These are phyloP conservation scores for Drosophila sordidapex DNA, from an alignment of 2,888 invertebrate species.

Conservation along the genomic window DNA sequence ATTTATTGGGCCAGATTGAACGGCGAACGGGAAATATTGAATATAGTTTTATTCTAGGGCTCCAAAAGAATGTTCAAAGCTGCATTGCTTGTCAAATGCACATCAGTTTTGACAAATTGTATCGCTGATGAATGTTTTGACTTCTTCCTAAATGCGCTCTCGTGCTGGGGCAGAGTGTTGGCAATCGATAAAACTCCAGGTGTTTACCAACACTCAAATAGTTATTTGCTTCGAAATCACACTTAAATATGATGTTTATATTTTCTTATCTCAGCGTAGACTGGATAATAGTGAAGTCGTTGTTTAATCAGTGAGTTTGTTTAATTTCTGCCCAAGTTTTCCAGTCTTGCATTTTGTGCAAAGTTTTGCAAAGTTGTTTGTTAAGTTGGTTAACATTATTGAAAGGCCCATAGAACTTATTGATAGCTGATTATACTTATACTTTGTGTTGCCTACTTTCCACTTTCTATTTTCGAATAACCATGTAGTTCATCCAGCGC, in stretches of 20 bases:
- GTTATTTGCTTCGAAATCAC: background rate
- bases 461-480: background rate
- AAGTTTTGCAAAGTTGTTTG: background rate
- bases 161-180: background rate
- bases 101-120: background rate
- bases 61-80: background rate
- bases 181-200: background rate
- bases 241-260: background rate
- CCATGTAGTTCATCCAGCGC: background rate
- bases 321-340: background rate
- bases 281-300: background rate
- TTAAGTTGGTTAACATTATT: background rate
- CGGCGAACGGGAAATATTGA: background rate
- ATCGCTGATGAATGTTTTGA: background rate
- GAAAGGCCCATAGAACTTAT: background rate
- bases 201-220: background rate
- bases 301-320: background rate
- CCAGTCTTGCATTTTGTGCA: background rate
- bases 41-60: background rate
- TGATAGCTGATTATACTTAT: background rate
- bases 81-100: background rate
- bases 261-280: too few relatives aligned
- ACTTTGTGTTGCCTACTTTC: background rate
- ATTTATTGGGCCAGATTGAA: background rate
- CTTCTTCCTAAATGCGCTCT: background rate